These are phyloP conservation scores for Mesorhabditis spiculigera DNA, from an alignment of 2,888 invertebrate genomes.

Conservation along the genomic window DNA sequence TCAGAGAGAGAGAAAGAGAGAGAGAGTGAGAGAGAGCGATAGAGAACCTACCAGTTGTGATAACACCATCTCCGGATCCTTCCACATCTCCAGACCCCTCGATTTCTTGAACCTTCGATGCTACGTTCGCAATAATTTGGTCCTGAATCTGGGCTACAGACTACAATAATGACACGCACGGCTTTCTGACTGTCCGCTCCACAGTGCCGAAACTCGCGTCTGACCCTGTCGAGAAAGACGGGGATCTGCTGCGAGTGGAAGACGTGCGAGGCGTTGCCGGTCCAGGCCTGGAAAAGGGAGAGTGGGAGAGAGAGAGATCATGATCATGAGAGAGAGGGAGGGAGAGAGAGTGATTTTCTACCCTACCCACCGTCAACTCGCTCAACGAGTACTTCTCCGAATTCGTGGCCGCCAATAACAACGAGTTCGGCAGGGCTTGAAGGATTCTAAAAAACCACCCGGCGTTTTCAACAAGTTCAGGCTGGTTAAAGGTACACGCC, in stretches of 20 bases:
- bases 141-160: not conserved
- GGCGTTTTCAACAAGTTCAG: too few species aligned
- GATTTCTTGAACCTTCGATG: not conserved
- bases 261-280: constrained; percentile 12
- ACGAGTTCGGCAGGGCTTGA: not conserved
- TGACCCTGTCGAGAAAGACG: constrained; percentile 11
- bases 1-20: too few species aligned
- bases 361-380: not conserved
- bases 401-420: not conserved
- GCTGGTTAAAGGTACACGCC: too few species aligned
- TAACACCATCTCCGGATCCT: not conserved
- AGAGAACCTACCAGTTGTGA: not conserved
- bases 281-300: constrained; percentile 14
- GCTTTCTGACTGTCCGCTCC: not conserved
- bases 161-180: not conserved
- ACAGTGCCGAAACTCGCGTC: constrained; percentile 12
- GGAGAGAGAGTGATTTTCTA: not conserved
- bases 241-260: constrained; percentile 12
- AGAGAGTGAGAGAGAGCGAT: too few species aligned
- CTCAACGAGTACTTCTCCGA: constrained; percentile 1
- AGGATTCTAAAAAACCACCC: constrained; percentile 8
- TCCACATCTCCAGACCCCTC: not conserved
- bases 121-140: not conserved
- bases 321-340: too few species aligned
- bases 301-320: not conserved